Conservation (phyloP, 2,113 vertebrate species). For the Pelecanus crispus region DNA sequence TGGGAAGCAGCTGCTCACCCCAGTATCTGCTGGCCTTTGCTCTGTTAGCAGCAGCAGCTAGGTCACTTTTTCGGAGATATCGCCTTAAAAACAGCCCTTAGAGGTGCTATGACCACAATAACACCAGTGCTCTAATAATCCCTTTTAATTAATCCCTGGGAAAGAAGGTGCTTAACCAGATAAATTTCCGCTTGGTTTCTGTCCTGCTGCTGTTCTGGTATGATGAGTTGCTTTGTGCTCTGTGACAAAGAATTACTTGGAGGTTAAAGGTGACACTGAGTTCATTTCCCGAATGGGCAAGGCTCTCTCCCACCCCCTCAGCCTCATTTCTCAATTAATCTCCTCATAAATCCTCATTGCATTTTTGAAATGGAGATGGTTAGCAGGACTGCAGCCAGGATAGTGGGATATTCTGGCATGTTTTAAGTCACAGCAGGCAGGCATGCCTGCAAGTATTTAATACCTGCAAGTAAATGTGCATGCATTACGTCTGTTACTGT, state of each 20-base stretch:
- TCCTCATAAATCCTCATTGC: slow-evolving; percentile 22
- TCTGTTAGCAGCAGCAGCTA: neutral
- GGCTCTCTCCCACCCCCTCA: neutral
- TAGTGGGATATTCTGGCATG: neutral
- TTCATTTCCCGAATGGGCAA: neutral
- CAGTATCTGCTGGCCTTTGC: neutral
- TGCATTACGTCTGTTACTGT: neutral
- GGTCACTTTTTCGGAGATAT: neutral
- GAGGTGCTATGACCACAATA: neutral
- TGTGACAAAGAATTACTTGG: slow-evolving; percentile 14
- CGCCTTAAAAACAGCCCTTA: neutral
- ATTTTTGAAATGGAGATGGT: slow-evolving; percentile 38
- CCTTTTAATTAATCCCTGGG: slow-evolving; percentile 2
- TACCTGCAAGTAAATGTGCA: neutral
- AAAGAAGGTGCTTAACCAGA: slow-evolving; percentile 23
- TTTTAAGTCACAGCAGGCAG: neutral
- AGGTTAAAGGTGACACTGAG: slow-evolving; percentile 8
- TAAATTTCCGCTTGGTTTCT: slow-evolving; percentile 7
- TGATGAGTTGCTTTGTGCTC: slow-evolving; percentile 37
- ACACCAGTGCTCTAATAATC: neutral
- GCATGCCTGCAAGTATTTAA: neutral
- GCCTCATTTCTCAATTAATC: slow-evolving; percentile 1
- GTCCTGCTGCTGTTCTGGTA: slow-evolving; percentile 8
- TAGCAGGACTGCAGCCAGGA: neutral
- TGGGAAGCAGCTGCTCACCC: neutral